Evolutionary conservation across 2,888 invertebrate species (phyloP), one percentile per base, ranked within the genome.

Genomic region (Plebejus anna): DNA sequence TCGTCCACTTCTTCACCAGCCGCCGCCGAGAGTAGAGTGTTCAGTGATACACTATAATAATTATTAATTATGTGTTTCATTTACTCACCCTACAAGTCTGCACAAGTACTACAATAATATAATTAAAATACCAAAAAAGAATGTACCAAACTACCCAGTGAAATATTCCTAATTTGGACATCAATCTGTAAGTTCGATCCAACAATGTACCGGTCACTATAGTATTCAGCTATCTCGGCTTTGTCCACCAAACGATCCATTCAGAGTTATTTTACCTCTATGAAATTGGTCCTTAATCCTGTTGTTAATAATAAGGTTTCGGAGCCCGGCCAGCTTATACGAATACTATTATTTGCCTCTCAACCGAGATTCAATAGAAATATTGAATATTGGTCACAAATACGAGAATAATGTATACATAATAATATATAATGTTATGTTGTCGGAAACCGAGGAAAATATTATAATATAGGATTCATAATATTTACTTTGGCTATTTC

Each of bases 201-300:
- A 66, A 66, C 32, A 66, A 66, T 66, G 13, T 32, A 32, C 2
- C 38, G 38, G 32, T 28, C 4, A 28, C 61, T 32, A 32, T 32
- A 66, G 66, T 13, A 32, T 66, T 66, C 66, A 13, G 66, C 66
- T 36, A 66, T 13, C 66, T 16, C 66, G 66, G 32, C 66, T 66
- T 36, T 66, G 66, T 66, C 36, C 32, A 13, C 28, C 22, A 28
- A 16, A 16, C 16, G 13, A 16, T 4, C 13, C 11, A 55, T 55
- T 55, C 55, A 16, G 55, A 16, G 16, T 16, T 16, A 1, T 55
- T 55, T 55, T 16, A 4, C 16, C 55, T 55, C 16, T 5, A 16
- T 55, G 55, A 55, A 55, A 55, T 16, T 55, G 55, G 16, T 4
- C 4, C 55, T 55, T 55, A 55, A 22, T 22, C 22, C 22, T 55